Evolutionary conservation across 2,797 vertebrate species (phyloP), one percentile per base, ranked within the genome.

Genomic region (Gorsachius magnificus): DNA sequence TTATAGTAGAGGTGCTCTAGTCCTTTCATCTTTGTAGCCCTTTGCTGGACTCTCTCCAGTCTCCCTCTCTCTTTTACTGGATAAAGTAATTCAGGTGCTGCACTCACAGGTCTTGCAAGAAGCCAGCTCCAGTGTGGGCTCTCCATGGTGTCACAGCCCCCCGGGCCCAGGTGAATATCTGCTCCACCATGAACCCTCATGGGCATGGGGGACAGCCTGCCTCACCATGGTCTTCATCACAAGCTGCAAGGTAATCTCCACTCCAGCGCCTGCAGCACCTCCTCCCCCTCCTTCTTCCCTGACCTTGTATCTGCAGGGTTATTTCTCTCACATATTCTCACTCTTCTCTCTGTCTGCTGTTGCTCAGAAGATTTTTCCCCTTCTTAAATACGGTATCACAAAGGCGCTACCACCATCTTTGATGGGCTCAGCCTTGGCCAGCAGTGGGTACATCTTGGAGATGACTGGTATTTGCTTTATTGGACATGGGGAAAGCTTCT

Each of bases 51-150:
- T 60, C 35, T 41, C 57, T 58, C 22, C 15, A 58, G 57, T 58
- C 6, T 60, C 35, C 6, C 10, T 61, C 3, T 20, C 13, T 60
- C 33, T 53, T 25, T 10, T 43, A 35, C 25, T 51, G 20, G 46
- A 45, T 31, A 53, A 53, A 71, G 31, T 29, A 60, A 11, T 28
- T 5, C 15, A 31, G 38, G 12, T 41, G 41, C 41, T 41, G 41
- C 41, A 41, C 41, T 43, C 45, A 45, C 45, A 18, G 17, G 18
- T 45, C 45, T 16, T 45, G 45, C 45, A 45, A 45, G 53, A 14
- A 72, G 5, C 17, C 24, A 56, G 13, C 14, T 35, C 24, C 53
- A 74, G 24, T 0, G 0, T 4, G 3, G 41, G 33, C 38, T 20
- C 10, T n/a, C 31, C 12, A 21, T 1, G 2, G 38, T 9, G 17